These are phyloP conservation scores for Lacanobia oleracea DNA, from an alignment of 2,888 invertebrate species.

Conservation along the genomic window DNA sequence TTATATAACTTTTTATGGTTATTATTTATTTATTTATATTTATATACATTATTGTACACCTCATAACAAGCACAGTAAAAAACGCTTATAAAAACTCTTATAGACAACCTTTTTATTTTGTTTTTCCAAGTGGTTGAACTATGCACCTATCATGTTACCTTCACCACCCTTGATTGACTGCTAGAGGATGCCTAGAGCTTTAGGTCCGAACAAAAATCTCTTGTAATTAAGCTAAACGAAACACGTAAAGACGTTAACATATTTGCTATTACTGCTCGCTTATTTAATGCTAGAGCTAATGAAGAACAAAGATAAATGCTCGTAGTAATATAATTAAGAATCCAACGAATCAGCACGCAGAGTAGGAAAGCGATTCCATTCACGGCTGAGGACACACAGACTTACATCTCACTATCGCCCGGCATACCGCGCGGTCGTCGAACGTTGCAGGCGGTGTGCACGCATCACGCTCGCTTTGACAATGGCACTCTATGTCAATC, in stretches of 20 bases:
- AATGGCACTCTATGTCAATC: slow-evolving; percentile 3
- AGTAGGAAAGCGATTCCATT: slow-evolving; percentile 71
- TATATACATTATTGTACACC: too few relatives aligned
- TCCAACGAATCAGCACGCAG: slow-evolving; percentile 34
- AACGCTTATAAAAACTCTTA: too few relatives aligned
- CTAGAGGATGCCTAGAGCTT: too few relatives aligned
- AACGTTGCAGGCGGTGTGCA: slow-evolving; percentile 52
- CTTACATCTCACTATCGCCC: slow-evolving; percentile 67
- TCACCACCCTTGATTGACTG: too few relatives aligned
- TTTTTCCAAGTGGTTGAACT: too few relatives aligned
- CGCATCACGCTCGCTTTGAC: slow-evolving; percentile 28
- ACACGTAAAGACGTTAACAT: not conserved
- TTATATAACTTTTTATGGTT: too few relatives aligned
- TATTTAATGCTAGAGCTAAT: slow-evolving; percentile 11
- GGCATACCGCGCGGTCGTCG: slow-evolving; percentile 71
- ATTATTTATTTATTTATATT: too few relatives aligned
- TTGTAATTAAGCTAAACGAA: not conserved
- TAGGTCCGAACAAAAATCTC: not conserved
- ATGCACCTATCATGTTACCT: too few relatives aligned
- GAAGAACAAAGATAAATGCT: slow-evolving; percentile 2
- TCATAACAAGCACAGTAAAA: too few relatives aligned
- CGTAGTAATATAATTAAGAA: slow-evolving; percentile 41
- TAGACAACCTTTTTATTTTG: too few relatives aligned
- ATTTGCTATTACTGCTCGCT: slow-evolving; percentile 7
- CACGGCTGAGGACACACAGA: slow-evolving; percentile 64